Conservation (phyloP, 2,888 invertebrate species). For the Lysandra coridon region DNA sequence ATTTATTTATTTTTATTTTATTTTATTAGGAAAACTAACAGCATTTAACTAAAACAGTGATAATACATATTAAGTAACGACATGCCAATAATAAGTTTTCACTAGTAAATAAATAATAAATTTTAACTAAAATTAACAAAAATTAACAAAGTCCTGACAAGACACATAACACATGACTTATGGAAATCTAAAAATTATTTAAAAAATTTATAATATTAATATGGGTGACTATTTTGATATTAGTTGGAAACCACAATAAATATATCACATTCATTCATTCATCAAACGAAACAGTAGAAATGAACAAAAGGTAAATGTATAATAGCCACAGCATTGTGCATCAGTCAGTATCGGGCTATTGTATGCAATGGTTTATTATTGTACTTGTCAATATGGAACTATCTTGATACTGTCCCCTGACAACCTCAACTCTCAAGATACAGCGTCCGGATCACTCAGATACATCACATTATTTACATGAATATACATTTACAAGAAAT, state of each 20-base stretch:
- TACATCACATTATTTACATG: constrained; percentile 32
- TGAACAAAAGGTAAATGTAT: constrained; percentile 34
- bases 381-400: constrained; percentile 52
- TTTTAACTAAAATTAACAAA: too few relatives aligned
- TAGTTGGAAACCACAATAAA: constrained; percentile 19
- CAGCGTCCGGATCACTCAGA: constrained; percentile 38
- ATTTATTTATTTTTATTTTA: too few relatives aligned
- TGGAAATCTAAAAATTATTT: too few relatives aligned
- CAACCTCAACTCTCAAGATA: constrained; percentile 42
- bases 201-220: too few relatives aligned
- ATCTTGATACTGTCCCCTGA: constrained; percentile 46
- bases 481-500: constrained; percentile 12
- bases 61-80: too few relatives aligned
- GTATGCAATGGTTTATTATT: constrained; percentile 58
- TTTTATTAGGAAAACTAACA: too few relatives aligned
- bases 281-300: constrained; percentile 33
- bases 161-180: too few relatives aligned
- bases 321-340: constrained; percentile 53
- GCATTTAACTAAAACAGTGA: too few relatives aligned
- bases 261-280: constrained; percentile 23
- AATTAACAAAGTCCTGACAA: too few relatives aligned
- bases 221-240: background rate
- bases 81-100: too few relatives aligned
- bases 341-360: constrained; percentile 54
- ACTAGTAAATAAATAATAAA: too few relatives aligned